Evolutionary conservation across 2,888 invertebrate genomes (phyloP).

Genomic region (Meganola albula): DNA sequence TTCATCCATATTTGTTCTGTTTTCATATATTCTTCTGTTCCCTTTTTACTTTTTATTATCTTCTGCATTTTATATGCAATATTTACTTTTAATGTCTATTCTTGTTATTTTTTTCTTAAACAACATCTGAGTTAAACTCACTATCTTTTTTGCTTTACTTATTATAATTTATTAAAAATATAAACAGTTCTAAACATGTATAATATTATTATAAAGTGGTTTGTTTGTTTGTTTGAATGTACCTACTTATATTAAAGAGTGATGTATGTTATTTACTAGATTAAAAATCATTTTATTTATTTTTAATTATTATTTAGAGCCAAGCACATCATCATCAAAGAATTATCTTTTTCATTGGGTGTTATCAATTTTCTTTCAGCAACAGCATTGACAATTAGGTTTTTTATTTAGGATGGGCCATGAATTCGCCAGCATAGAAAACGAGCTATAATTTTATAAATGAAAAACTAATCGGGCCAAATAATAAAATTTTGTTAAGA

Average conservation of each 20-base stretch:
- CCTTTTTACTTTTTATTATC: constrained; percentile 9
- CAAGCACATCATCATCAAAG: too few species aligned
- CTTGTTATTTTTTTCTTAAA: constrained; percentile 20
- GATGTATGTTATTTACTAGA: constrained; percentile 36
- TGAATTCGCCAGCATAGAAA: too few species aligned
- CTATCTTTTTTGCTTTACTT: constrained; percentile 57
- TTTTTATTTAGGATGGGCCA: too few species aligned
- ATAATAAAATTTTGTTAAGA: constrained; percentile 39
- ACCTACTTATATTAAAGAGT: constrained; percentile 41
- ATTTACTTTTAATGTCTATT: too few species aligned
- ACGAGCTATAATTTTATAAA: too few species aligned
- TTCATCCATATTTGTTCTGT: too few species aligned
- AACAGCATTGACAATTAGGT: too few species aligned
- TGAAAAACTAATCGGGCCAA: constrained; percentile 21
- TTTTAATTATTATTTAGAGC: constrained; percentile 28
- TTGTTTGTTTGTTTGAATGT: constrained; percentile 39
- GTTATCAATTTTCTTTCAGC: too few species aligned
- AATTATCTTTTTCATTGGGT: too few species aligned
- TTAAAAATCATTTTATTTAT: constrained; percentile 38
- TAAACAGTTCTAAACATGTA: constrained; percentile 27
- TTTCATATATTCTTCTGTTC: too few species aligned
- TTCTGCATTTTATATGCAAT: constrained; percentile 20
- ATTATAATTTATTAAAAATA: constrained; percentile 51
- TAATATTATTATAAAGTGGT: constrained; percentile 25
- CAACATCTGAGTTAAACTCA: constrained; percentile 65